phyloP scores from a whole-genome alignment of 2,888 invertebrate species.

The Lucinisca nassula region DNA sequence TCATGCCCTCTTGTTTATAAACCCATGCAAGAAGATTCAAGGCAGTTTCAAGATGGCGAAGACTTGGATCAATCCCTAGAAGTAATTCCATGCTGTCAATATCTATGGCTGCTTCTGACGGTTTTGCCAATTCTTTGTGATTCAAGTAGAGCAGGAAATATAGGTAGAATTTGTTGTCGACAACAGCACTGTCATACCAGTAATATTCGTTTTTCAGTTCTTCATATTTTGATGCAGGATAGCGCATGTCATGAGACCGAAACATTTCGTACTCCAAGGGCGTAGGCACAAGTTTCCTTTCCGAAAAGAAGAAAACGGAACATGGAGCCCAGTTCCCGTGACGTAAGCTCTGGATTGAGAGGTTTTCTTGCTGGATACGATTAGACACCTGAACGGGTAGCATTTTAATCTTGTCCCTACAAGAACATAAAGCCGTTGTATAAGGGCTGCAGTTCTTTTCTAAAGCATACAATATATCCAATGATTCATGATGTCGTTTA shows the following conservation, averaged over 20 bases:
- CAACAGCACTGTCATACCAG: not conserved
- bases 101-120: not conserved
- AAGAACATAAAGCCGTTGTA: not conserved
- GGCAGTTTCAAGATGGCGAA: slow-evolving; percentile 22
- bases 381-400: not conserved
- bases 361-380: not conserved
- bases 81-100: not conserved
- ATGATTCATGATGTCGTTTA: not conserved
- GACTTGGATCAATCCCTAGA: not conserved
- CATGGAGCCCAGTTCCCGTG: not conserved
- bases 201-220: too few species aligned
- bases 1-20: not conserved
- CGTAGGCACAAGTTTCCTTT: not conserved
- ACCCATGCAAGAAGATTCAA: slow-evolving; percentile 35
- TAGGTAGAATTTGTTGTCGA: not conserved
- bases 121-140: not conserved
- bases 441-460: not conserved
- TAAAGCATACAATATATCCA: not conserved
- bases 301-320: not conserved
- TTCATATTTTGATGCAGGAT: too few species aligned
- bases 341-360: not conserved
- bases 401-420: not conserved
- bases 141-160: not conserved
- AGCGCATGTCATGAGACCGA: not conserved
- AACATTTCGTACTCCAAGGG: not conserved